Evolutionary conservation across 2,888 invertebrate genomes (phyloP).

Genomic region (Drosophila koepferae): DNA sequence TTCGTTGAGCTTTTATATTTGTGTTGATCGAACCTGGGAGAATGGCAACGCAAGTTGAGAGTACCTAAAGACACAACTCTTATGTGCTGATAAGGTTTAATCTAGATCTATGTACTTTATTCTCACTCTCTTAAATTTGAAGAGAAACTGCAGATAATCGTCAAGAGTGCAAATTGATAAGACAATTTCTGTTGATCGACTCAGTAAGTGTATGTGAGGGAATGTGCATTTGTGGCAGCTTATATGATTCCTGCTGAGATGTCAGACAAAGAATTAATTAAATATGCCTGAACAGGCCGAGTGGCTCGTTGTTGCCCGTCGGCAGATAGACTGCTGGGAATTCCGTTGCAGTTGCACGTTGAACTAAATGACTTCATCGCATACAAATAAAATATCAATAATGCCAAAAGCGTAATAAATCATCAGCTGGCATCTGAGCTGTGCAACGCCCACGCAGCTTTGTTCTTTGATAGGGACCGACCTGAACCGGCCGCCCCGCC

Average conservation of each 20-base stretch:
- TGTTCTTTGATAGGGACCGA: slow-evolving; percentile 14
- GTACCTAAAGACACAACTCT: too few relatives aligned
- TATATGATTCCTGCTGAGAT: slow-evolving; percentile 1
- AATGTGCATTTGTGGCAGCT: too few relatives aligned
- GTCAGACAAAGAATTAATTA: slow-evolving; percentile 47
- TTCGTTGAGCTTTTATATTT: too few relatives aligned
- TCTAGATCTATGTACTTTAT: too few relatives aligned
- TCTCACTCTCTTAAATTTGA: too few relatives aligned
- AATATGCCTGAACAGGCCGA: slow-evolving; percentile 5
- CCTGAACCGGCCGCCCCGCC: not conserved
- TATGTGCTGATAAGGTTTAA: too few relatives aligned
- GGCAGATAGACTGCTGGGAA: not conserved
- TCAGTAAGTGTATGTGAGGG: too few relatives aligned
- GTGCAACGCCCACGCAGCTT: slow-evolving; percentile 3
- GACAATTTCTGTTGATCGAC: not conserved
- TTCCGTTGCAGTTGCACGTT: slow-evolving; percentile 5
- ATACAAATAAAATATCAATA: slow-evolving; percentile 76
- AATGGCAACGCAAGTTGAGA: too few relatives aligned
- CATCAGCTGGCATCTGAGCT: slow-evolving; percentile 40
- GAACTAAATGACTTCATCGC: slow-evolving; percentile 64
- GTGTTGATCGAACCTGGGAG: too few relatives aligned
- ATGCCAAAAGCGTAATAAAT: slow-evolving; percentile 69
- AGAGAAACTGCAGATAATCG: too few relatives aligned
- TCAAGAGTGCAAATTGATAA: not conserved
- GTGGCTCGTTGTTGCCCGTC: not conserved